Evolutionary conservation across 2,113 vertebrate species (phyloP).

Genomic region (Spea multiplicata): DNA sequence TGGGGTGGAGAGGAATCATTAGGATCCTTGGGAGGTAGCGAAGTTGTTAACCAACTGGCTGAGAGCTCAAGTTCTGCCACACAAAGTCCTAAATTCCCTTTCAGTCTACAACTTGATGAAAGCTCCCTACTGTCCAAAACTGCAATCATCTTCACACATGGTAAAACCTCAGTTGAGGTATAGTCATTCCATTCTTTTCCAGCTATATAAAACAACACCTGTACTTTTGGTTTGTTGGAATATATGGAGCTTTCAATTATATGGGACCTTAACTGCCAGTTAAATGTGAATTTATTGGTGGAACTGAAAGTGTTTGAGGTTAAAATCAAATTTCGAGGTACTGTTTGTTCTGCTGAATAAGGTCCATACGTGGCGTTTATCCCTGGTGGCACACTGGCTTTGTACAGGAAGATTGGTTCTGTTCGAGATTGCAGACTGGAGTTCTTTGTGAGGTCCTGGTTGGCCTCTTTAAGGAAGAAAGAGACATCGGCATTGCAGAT

Average conservation of each 20-base stretch:
- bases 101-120: slow-evolving; percentile 79
- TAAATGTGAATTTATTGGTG: slow-evolving; percentile 66
- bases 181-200: slow-evolving; percentile 84
- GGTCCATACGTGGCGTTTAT: slow-evolving; percentile 90
- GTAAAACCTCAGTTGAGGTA: slow-evolving; percentile 65
- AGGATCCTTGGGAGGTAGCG: slow-evolving; percentile 65
- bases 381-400: slow-evolving; percentile 68
- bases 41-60: slow-evolving; percentile 82
- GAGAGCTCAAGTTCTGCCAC: slow-evolving; percentile 85
- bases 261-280: slow-evolving; percentile 78
- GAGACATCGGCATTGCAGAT: slow-evolving; percentile 71
- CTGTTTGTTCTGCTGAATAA: slow-evolving; percentile 67
- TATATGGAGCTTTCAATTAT: slow-evolving; percentile 79
- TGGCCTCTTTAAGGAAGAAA: slow-evolving; percentile 89
- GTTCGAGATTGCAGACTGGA: slow-evolving; percentile 82
- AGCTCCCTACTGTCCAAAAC: slow-evolving; percentile 77
- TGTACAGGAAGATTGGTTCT: slow-evolving; percentile 83
- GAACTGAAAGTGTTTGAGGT: slow-evolving; percentile 61
- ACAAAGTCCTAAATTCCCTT: slow-evolving; percentile 84
- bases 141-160: slow-evolving; percentile 82
- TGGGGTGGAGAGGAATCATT: slow-evolving; percentile 57
- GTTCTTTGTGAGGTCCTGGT: slow-evolving; percentile 89
- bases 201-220: slow-evolving; percentile 84
- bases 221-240: slow-evolving; percentile 80
- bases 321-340: slow-evolving; percentile 80